phyloP scores from a whole-genome alignment of 2,113 vertebrate genomes.

The Rana temporaria region DNA sequence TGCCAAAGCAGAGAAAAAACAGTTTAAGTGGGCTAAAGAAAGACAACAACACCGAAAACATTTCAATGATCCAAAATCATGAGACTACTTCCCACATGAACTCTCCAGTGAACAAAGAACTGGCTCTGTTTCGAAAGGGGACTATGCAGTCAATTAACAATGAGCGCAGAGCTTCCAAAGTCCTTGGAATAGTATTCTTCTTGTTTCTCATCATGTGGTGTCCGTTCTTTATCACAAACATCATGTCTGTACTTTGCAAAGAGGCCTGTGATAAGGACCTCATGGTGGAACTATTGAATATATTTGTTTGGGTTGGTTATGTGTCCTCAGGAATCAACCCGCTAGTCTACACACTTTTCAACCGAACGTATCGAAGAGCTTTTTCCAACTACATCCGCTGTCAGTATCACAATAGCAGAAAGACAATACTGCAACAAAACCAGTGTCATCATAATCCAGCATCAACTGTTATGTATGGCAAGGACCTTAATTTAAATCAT shows the following conservation, averaged over 20 bases:
- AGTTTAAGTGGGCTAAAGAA: slow-evolving; percentile 82
- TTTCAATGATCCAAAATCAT: slow-evolving; percentile 82
- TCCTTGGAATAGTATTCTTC: slow-evolving; percentile 97
- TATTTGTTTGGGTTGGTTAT: slow-evolving; percentile 98
- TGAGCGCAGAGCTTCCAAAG: slow-evolving; percentile 93
- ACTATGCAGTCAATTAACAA: slow-evolving; percentile 99
- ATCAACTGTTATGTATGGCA: slow-evolving; percentile 74
- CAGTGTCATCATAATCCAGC: slow-evolving; percentile 82
- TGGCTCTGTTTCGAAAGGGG: slow-evolving; percentile 82
- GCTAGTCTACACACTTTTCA: slow-evolving; percentile 97
- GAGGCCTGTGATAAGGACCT: slow-evolving; percentile 84
- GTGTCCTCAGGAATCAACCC: slow-evolving; percentile 96
- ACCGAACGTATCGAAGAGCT: slow-evolving; percentile 92
- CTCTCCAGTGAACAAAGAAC: slow-evolving; percentile 80
- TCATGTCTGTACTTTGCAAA: slow-evolving; percentile 90
- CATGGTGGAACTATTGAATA: slow-evolving; percentile 88
- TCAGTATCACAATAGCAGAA: slow-evolving; percentile 76
- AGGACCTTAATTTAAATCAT: slow-evolving; percentile 83
- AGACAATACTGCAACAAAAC: slow-evolving; percentile 72
- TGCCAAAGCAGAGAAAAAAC: slow-evolving; percentile 76
- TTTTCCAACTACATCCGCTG: slow-evolving; percentile 95
- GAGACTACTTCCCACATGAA: slow-evolving; percentile 82
- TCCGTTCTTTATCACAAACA: slow-evolving; percentile 96
- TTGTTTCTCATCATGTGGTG: slow-evolving; percentile 99
- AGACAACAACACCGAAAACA: slow-evolving; percentile 73